phyloP scores from a whole-genome alignment of 2,797 vertebrate genomes.

The Macropodus opercularis region DNA sequence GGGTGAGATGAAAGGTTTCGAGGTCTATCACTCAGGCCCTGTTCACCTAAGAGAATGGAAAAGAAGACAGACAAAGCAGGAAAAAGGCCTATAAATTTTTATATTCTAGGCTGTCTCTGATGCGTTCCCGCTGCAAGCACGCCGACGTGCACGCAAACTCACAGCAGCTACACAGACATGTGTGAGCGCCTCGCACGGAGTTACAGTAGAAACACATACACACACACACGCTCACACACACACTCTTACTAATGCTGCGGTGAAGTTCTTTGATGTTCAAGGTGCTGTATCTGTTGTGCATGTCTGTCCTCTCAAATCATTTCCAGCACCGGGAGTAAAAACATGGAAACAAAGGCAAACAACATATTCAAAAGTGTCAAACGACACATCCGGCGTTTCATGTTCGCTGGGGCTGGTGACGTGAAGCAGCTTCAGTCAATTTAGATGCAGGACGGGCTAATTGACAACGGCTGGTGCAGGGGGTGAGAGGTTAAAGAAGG shows the following conservation, averaged over 20 bases:
- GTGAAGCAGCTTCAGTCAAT: conserved; percentile 41
- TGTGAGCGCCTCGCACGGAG: conserved; percentile 11
- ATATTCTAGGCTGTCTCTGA: conserved; percentile 72
- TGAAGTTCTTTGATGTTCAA: conserved; percentile 75
- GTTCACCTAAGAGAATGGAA: conserved; percentile 71
- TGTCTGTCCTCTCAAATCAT: conserved; percentile 78
- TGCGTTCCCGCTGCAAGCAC: conserved; percentile 58
- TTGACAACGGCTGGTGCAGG: conserved; percentile 56
- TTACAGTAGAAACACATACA: conserved; percentile 45
- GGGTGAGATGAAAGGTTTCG: conserved; percentile 78
- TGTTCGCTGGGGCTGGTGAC: conserved; percentile 57
- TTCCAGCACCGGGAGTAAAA: conserved; percentile 65
- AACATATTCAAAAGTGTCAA: conserved; percentile 76
- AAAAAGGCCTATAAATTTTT: conserved; percentile 71
- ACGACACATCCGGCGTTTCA: conserved; percentile 64
- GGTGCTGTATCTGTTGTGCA: conserved; percentile 73
- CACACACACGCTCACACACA: conserved; percentile 26
- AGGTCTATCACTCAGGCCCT: conserved; percentile 72
- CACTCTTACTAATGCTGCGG: conserved; percentile 56
- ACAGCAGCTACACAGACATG: conserved; percentile 22
- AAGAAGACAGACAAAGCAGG: conserved; percentile 74
- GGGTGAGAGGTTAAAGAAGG: conserved; percentile 47
- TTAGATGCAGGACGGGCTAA: conserved; percentile 61
- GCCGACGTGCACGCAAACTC: conserved; percentile 29
- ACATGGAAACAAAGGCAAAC: conserved; percentile 79